These are phyloP conservation scores for Nibea coibor DNA, from an alignment of 2,113 vertebrate genomes.

Conservation along the genomic window DNA sequence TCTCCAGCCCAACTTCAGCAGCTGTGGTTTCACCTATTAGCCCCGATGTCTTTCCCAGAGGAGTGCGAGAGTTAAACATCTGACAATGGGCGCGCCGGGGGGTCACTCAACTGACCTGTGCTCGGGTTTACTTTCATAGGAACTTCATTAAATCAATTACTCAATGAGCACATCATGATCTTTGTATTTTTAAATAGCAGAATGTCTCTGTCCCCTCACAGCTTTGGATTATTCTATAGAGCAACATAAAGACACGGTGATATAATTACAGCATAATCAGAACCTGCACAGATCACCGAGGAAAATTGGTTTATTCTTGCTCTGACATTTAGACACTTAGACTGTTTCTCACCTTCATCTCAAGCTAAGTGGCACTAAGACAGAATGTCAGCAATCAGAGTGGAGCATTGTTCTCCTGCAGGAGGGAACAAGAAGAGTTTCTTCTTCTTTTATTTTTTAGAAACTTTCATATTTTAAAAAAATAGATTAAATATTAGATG, in stretches of 20 bases:
- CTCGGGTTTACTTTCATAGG: slow-evolving; percentile 91
- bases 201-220: not conserved
- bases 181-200: slow-evolving; percentile 57
- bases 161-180: slow-evolving; percentile 89
- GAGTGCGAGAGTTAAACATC: slow-evolving; percentile 89
- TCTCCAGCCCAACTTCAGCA: slow-evolving; percentile 84
- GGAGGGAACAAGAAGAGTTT: too few relatives aligned
- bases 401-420: not conserved
- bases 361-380: not conserved
- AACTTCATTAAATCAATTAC: slow-evolving; percentile 98
- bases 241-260: not conserved
- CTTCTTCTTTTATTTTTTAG: not conserved
- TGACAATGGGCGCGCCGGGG: slow-evolving; percentile 89
- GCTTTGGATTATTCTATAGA: not conserved
- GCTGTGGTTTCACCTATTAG: slow-evolving; percentile 92
- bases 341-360: slow-evolving; percentile 1
- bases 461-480: not conserved
- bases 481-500: too few relatives aligned
- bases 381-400: not conserved
- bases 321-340: slow-evolving; percentile 31
- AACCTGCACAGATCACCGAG: not conserved
- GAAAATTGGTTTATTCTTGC: slow-evolving; percentile 4
- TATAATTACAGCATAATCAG: slow-evolving; percentile 33
- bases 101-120: slow-evolving; percentile 89
- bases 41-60: slow-evolving; percentile 90